Conservation (phyloP, 2,888 invertebrate genomes). For the Cyclophora punctaria region DNA sequence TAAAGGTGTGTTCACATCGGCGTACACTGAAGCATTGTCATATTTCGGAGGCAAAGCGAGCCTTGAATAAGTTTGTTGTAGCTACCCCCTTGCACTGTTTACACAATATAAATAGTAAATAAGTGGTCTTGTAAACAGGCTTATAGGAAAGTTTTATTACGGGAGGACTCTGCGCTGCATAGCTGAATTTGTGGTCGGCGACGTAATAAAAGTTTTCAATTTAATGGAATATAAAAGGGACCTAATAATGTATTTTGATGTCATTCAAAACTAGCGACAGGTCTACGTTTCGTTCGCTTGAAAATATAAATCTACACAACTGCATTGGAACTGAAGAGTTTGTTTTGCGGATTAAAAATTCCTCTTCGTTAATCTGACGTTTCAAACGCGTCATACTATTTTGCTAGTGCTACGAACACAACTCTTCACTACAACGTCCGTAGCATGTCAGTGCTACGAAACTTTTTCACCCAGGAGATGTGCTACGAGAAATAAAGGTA, state of each 20-base stretch:
- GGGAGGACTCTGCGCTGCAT: slow-evolving; percentile 2
- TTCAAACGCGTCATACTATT: too few species aligned
- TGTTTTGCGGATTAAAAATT: too few species aligned
- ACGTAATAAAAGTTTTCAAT: slow-evolving; percentile 3
- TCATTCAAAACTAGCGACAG: background rate
- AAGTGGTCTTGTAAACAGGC: slow-evolving; percentile 50
- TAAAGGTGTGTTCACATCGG: slow-evolving; percentile 61
- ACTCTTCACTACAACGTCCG: too few species aligned
- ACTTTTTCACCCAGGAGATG: too few species aligned
- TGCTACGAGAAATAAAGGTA: too few species aligned
- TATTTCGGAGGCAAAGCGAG: slow-evolving; percentile 50
- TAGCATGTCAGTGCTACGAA: too few species aligned
- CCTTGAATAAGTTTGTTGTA: slow-evolving; percentile 54
- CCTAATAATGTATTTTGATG: background rate
- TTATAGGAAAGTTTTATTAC: slow-evolving; percentile 52
- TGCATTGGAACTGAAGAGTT: too few species aligned
- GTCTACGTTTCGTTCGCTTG: slow-evolving; percentile 3
- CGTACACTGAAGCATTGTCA: slow-evolving; percentile 61
- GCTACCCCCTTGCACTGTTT: slow-evolving; percentile 52
- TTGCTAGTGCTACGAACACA: too few species aligned
- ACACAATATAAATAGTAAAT: slow-evolving; percentile 59
- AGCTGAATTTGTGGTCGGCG: slow-evolving; percentile 1
- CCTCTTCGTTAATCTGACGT: too few species aligned
- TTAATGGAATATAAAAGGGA: background rate
- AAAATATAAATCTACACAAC: too few species aligned